Evolutionary conservation across 2,888 invertebrate species (phyloP), one percentile per base, ranked within the genome.

Genomic region (Sympetrum striolatum): DNA sequence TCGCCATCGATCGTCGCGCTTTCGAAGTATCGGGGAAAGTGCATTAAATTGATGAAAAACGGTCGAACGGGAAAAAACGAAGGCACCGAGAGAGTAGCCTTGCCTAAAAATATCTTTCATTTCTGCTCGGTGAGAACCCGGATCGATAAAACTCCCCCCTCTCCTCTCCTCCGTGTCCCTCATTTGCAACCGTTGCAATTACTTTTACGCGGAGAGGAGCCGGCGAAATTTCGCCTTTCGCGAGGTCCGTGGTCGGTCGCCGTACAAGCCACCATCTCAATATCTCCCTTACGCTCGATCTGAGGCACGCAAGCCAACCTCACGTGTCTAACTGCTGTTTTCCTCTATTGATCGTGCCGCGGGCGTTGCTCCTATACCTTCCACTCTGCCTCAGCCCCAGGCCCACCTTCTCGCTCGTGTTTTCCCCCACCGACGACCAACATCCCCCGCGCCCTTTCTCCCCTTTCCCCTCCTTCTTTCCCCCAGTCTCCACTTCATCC

Each of bases 301-400:
- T 37, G 37, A 86, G 86, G 86, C 86, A 86, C 86, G 86, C 86
- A 86, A 86, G 86, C 86, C 86, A 86, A 86, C 60, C 86, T 86
- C 86, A 86, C 86, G 86, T 86, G 86, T 60, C 60, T 86, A 86
- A 86, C 86, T 86, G 86, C 86, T 86, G 86, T 86, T 86, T 86
- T 86, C 86, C 86, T 58, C 86, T 86, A 86, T 86, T 86, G 86
- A 86, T 86, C 86, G 86, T 60, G 86, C 86, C 86, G 86, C 86
- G 86, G 86, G 86, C 86, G 86, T 86, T 86, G 86, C 86, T 86
- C 86, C 37, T 48, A 82, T 82, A 82, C 82, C 82, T 82, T 82
- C 82, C 82, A 82, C 82, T 58, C 86, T 60, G 31, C 15, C 81
- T 81, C 53, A 25, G n/a, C 25, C 53, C n/a, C 81, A 25, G 25